Percentiles rank a stretch among this genome's conserved stretches.
phyloP scores from a whole-genome alignment of 1,140 invertebrate species.

The Neodiprion pinetum region DNA sequence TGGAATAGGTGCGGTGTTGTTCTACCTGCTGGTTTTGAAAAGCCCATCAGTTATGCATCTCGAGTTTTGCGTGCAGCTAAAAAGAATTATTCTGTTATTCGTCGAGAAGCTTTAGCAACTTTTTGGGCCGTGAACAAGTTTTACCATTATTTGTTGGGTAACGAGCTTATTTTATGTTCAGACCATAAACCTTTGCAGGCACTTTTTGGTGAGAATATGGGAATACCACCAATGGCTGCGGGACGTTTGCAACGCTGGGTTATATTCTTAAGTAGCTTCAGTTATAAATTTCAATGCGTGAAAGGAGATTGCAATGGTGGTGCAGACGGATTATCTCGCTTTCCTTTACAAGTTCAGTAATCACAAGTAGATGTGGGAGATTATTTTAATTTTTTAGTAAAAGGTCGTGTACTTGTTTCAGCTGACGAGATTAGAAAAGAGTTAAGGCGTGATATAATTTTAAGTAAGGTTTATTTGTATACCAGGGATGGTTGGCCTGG shows the following conservation, averaged over 20 bases:
- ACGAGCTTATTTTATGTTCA: conserved; percentile 47
- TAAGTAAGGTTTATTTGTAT: conserved; percentile 35
- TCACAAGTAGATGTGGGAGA: conserved; percentile 15
- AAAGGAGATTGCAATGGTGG: conserved; percentile 36
- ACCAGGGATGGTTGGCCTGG: conserved; percentile 25
- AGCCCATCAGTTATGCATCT: conserved; percentile 50
- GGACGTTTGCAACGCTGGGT: conserved; percentile 44
- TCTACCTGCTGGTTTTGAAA: conserved; percentile 31
- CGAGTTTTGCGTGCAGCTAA: conserved; percentile 35
- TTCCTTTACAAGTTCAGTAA: conserved; percentile 28
- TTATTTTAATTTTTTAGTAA: conserved; percentile 28
- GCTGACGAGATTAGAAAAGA: conserved; percentile 24
- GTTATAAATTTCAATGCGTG: conserved; percentile 39
- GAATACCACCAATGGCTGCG: conserved; percentile 37
- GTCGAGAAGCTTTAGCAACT: conserved; percentile 45
- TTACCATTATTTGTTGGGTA: conserved; percentile 55
- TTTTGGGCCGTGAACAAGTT: conserved; percentile 38
- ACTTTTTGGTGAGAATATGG: conserved; percentile 40
- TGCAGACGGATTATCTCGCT: conserved; percentile 42
- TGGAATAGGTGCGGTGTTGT: conserved; percentile 51
- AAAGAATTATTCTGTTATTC: conserved; percentile 38
- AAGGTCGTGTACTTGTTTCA: conserved; percentile 31
- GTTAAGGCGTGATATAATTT: conserved; percentile 27
- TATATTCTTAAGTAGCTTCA: conserved; percentile 40
- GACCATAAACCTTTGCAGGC: conserved; percentile 59